Base-by-base conservation (phyloP, 2,888 invertebrate genomes). In the Serrognathus titanus region DNA sequence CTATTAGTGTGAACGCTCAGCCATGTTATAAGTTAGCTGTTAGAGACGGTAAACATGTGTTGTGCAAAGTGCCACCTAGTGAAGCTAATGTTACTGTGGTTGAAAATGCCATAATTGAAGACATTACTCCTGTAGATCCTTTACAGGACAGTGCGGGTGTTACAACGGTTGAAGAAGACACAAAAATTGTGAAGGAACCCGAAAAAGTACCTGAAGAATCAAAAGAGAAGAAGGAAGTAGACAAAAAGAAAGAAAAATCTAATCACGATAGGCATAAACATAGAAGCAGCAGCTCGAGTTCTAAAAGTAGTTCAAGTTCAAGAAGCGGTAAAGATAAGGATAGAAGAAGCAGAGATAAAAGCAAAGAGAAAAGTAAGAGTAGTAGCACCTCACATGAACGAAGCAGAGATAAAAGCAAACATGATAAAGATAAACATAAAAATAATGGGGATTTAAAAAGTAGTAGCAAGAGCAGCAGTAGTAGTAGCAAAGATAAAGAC, bases 1-100 rank as follows among this genome's bases (percentile, higher is more conserved):
- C 54, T 1, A 2, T 3, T 12, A 36, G 13, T 41, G 53, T n/a
- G 6, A 39, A 54, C 12, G 31, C 37, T 13, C 70, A 74, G 49
- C 67, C 68, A 5, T 74, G 73, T 66, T 83, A 83, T 67, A 89
- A 88, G 78, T 84, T 89, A 65, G 83, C 85, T 37, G 79, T 88
- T 57, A 86, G 87, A 70, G 89, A 89, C 78, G 88, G 87, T 11
- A 88, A 88, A 76, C 86, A 88, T 75, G 81, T 86, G 47, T 78
- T 89, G 68, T 82, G 85, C 6, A 83, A 85, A 76, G 79, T 85
- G 60, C 56, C 58, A 24, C 41, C 57, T 35, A 57, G 38, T 45
- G 65, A 63, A 47, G 58, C 63, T 20, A 63, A 61, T 47, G 77
- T 73, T 50, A 69, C 69, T 43, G 68, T 72, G 46, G 65, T 71